Conservation (phyloP, 2,888 invertebrate genomes). For the Galerucella nymphaeae region DNA sequence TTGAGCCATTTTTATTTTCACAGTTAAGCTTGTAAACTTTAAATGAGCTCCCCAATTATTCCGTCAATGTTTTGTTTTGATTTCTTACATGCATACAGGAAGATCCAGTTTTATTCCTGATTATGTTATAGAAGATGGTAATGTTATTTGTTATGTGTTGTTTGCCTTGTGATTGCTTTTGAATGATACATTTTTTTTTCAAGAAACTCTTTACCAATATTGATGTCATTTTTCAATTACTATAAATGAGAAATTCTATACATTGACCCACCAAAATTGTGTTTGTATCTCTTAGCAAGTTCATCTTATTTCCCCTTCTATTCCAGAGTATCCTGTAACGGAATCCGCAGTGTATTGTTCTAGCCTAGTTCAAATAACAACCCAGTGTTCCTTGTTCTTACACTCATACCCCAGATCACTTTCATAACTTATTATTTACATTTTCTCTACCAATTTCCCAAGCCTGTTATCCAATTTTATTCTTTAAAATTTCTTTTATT, state of each 20-base stretch:
- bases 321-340: too few relatives aligned
- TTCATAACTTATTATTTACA: neutral
- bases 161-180: slow-evolving; percentile 14
- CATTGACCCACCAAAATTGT: too few relatives aligned
- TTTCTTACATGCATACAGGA: slow-evolving; percentile 61
- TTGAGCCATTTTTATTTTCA: neutral
- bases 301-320: too few relatives aligned
- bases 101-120: slow-evolving; percentile 62
- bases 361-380: too few relatives aligned
- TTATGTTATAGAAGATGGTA: slow-evolving; percentile 63
- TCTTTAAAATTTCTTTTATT: too few relatives aligned
- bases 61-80: slow-evolving; percentile 18
- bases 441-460: too few relatives aligned
- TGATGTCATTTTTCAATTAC: neutral
- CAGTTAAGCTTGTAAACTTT: neutral
- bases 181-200: neutral
- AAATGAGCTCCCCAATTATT: neutral
- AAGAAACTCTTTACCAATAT: neutral
- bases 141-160: slow-evolving; percentile 34
- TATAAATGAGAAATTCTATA: too few relatives aligned
- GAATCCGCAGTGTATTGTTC: neutral
- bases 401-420: too few relatives aligned
- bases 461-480: too few relatives aligned
- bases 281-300: too few relatives aligned
- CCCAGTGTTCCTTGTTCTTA: too few relatives aligned